phyloP scores from a whole-genome alignment of 2,113 vertebrate genomes.

The Ctenodactylus gundi region DNA sequence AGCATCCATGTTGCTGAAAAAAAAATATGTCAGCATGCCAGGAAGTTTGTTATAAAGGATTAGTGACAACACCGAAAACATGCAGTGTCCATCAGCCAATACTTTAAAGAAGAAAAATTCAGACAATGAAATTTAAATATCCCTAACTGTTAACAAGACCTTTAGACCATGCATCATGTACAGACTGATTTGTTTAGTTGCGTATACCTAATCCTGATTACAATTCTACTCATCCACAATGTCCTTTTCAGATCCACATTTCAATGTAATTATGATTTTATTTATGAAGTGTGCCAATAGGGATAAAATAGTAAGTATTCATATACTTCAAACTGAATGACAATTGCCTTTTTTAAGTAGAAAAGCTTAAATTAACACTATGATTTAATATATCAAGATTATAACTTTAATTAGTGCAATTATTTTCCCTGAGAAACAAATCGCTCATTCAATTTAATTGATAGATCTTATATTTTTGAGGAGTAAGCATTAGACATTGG shows the following conservation, averaged over 20 bases:
- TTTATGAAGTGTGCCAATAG: conserved; percentile 36
- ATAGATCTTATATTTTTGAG: not conserved
- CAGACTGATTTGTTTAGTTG: conserved; percentile 10
- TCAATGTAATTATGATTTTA: conserved; percentile 28
- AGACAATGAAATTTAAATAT: not conserved
- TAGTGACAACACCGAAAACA: not conserved
- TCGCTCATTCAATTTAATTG: not conserved
- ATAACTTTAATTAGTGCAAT: not conserved
- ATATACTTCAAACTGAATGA: not conserved
- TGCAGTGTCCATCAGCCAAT: not conserved
- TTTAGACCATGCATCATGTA: not conserved
- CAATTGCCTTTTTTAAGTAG: conserved; percentile 50
- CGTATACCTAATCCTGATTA: conserved; percentile 2
- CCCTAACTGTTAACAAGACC: not conserved
- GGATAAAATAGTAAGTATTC: conserved; percentile 51
- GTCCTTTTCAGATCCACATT: conserved; percentile 3
- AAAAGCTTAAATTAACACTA: conserved; percentile 27
- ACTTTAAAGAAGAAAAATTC: not conserved
- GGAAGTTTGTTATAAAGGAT: not conserved
- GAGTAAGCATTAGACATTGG: not conserved
- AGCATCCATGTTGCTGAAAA: not conserved
- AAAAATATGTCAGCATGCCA: not conserved
- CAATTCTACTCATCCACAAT: not conserved
- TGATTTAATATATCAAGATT: conserved; percentile 6
- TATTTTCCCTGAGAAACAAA: not conserved